These are phyloP conservation scores for Baryphthengus martii DNA, from an alignment of 2,113 vertebrate species.

Conservation along the genomic window DNA sequence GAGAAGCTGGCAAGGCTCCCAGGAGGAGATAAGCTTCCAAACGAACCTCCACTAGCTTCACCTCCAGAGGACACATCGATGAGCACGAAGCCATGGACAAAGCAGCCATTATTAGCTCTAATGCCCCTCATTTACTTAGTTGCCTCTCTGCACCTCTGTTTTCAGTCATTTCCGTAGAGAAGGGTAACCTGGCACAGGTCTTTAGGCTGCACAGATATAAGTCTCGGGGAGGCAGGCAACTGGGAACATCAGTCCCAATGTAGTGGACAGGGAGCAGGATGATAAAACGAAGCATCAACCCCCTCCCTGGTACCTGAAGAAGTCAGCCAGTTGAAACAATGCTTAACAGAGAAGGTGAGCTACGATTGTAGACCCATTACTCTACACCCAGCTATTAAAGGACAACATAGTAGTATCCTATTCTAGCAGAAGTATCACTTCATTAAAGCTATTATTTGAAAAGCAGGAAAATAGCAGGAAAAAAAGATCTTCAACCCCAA, in stretches of 20 bases:
- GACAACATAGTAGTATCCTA: background rate
- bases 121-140: background rate
- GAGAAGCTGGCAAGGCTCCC: background rate
- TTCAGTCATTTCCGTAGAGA: background rate
- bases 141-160: background rate
- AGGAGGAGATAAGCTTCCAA: background rate
- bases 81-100: background rate
- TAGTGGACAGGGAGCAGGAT: rapidly evolving
- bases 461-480: background rate
- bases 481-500: background rate
- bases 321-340: background rate
- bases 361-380: background rate
- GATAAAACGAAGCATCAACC: background rate
- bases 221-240: rapidly evolving
- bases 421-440: background rate
- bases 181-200: background rate
- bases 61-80: background rate
- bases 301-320: background rate
- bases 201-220: background rate
- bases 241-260: background rate
- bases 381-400: background rate
- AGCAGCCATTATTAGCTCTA: background rate
- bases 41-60: background rate
- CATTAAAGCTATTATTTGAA: background rate
- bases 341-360: background rate